A percentile compares a stretch with the other conserved stretches of the same genome.
phyloP scores from a whole-genome alignment of 2,113 vertebrate genomes.

The Caloenas nicobarica region DNA sequence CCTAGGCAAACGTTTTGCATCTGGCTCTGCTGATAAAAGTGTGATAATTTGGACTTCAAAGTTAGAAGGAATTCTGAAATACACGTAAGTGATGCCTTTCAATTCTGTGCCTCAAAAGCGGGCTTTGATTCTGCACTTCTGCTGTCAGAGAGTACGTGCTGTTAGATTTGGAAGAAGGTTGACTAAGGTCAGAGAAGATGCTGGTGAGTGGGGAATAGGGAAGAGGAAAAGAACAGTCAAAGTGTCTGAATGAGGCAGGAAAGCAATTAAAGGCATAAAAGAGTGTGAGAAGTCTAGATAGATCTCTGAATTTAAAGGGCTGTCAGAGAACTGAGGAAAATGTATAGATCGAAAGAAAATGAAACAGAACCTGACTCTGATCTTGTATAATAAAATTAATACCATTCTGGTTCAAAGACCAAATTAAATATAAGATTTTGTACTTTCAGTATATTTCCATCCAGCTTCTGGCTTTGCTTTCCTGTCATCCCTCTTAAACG shows the following conservation, averaged over 20 bases:
- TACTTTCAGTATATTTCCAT: fast-evolving
- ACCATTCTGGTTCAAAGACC: neutral
- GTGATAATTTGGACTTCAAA: slow-evolving; percentile 99
- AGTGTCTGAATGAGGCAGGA: neutral
- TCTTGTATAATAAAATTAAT: neutral
- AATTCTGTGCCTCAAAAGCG: neutral
- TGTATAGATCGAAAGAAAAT: neutral
- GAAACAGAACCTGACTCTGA: neutral
- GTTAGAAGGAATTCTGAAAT: slow-evolving; percentile 97
- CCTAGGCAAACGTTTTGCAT: slow-evolving; percentile 95
- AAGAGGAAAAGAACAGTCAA: neutral
- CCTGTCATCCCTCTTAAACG: neutral
- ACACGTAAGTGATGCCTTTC: slow-evolving; percentile 84
- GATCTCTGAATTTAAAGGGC: neutral
- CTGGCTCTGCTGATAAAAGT: slow-evolving; percentile 97
- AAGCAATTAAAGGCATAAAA: neutral
- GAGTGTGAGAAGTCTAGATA: neutral
- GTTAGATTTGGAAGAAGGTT: neutral
- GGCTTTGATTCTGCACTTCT: neutral
- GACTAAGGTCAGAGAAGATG: neutral
- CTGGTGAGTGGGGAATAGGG: neutral
- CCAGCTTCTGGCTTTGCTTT: neutral
- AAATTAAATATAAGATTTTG: neutral
- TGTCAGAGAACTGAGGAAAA: neutral
- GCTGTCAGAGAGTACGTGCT: neutral